Base-by-base conservation (phyloP, 92 coral and sea anemone genomes). In the Parazoanthus darwini region DNA sequence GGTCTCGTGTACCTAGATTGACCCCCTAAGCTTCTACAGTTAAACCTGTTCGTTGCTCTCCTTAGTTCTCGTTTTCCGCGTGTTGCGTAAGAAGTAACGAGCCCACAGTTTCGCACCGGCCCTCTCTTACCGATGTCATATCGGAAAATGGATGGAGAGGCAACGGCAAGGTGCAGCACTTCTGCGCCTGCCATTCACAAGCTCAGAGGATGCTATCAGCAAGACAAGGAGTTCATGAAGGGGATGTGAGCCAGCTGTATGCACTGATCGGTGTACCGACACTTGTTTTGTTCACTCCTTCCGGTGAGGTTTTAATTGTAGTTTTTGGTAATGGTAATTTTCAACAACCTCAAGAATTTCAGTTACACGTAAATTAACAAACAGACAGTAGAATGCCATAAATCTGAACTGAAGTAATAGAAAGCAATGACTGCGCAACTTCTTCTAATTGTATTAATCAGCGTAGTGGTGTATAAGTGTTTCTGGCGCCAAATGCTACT, bases 211-310 rank as follows among this genome's bases (percentile, higher is more conserved):
- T 90, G 36, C 89, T 81, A 38, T 35, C 90, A 15, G 66, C 89
- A 22, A 93, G 93, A 20, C 89, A 89, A 44, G 93, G 88, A 22
- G 94, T 93, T 58, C 63, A 84, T 70, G 87, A 71, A 68, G 87
- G 66, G 77, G 93, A 91, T 88, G 94, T 91, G 51, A 80, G 93
- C 82, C 96, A 92, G 89, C 78, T 93, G 90, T 95, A 91, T 78
- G 94, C 95, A 51, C 82, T 96, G 86, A 96, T 91, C 58, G 99
- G 99, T 65, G 97, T 94, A 51, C 99, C 99, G 13, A 96, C 98
- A 51, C 86, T 96, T 39, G 82, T 96, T 59, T 85, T 95, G 59
- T 90, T 94, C 80, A 86, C 95, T 75, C 88, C 79, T 35, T 92
- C 94, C 42, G 98, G 99, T 96, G 77, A 90, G 86, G 26, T 23